Base-by-base conservation (phyloP, 2,113 vertebrate genomes). In the Callipepla californica region DNA sequence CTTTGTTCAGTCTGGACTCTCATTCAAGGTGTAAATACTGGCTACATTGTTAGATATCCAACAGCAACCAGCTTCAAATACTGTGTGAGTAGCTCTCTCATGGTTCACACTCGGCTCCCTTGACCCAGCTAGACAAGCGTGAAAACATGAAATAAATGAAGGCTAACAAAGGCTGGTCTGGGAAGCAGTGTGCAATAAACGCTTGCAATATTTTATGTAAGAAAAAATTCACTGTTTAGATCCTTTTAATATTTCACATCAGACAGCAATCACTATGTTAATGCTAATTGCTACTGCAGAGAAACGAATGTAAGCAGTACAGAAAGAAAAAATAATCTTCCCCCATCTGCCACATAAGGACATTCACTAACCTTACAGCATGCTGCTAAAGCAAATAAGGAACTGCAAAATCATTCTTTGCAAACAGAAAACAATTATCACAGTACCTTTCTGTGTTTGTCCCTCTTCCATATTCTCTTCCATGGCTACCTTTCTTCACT, bases 381-480 rank as follows among this genome's bases (percentile, higher is more conserved):
- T 61, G 94, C 86, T 91, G 87, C 90, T 90, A 95, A 94, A 89
- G 84, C 94, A 96, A 95, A 95, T 42, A 96, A 90, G 81, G 74
- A 95, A 91, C 82, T 36, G 87, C 72, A 95, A 95, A 95, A 97
- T 82, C 91, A 95, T 87, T 45, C n/a, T 63, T 93, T 84, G 78
- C 93, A 95, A 96, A 95, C 57, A 93, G 73, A 96, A 96, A 95
- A 76, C 82, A 82, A 78, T 92, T 51, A 91, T 90, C 93, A 97
- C 98, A 96, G 96, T 98, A 99, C 99, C 99, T 99, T 99, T 99
- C 96, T 99, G 99, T 97, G 98, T 99, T 98, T 99, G 99, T 94
- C 99, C 99, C 96, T 99, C 99, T 96, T 99, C 99, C 99, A 99
- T 98, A 96, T 99, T 99, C 97, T 99, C 99, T 98, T 99, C 99